Conservation (phyloP, 2,888 invertebrate species). For the Geophilus truncorum region DNA sequence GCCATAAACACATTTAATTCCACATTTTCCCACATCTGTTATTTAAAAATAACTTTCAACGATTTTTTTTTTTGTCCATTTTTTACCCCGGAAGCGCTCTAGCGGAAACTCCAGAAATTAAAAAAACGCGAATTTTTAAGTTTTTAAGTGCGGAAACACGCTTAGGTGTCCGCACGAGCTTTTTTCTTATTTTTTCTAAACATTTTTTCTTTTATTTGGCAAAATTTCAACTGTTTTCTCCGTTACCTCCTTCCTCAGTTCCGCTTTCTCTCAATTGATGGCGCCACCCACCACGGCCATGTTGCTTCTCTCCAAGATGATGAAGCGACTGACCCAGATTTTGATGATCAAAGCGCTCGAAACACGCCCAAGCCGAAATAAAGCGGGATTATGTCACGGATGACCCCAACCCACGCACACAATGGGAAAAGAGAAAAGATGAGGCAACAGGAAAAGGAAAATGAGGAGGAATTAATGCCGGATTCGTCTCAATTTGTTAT, state of each 20-base stretch:
- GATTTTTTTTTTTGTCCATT: background rate
- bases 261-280: background rate
- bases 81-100: too few relatives aligned
- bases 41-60: background rate
- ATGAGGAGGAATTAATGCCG: background rate
- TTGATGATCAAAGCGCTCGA: background rate
- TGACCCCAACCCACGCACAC: background rate
- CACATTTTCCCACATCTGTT: background rate
- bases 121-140: too few relatives aligned
- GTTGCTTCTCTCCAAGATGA: background rate
- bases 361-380: background rate
- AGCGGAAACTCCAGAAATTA: too few relatives aligned
- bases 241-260: background rate
- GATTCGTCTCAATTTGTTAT: background rate
- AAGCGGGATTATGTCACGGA: background rate
- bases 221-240: background rate
- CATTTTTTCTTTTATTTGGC: too few relatives aligned
- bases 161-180: background rate
- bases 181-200: background rate
- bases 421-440: background rate
- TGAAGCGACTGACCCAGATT: background rate
- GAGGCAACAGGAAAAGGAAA: background rate
- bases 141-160: too few relatives aligned
- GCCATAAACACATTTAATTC: background rate
- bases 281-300: background rate